These are phyloP conservation scores for Agelaius phoeniceus DNA, from an alignment of 2,113 vertebrate genomes.

Conservation along the genomic window DNA sequence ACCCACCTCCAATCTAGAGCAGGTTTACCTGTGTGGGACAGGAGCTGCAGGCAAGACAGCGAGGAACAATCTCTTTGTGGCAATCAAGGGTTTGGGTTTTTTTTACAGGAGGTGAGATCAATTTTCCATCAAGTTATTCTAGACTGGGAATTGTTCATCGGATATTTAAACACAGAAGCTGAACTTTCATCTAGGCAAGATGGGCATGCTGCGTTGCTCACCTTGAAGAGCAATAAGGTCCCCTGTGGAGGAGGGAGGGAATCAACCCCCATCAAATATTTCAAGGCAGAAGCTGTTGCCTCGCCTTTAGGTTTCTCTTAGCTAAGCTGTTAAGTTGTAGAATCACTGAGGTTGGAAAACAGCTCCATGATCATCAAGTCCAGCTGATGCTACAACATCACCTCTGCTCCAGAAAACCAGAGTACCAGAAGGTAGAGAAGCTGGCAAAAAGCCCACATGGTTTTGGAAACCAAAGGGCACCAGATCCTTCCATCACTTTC, in stretches of 20 bases:
- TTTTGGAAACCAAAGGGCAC: neutral
- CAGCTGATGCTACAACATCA: neutral
- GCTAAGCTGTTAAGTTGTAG: neutral
- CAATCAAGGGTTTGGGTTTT: neutral
- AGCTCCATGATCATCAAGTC: neutral
- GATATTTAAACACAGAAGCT: neutral
- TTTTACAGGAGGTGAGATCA: neutral
- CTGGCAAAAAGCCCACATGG: neutral
- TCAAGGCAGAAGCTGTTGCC: neutral
- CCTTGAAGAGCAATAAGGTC: neutral
- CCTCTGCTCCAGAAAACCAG: neutral
- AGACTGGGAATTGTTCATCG: neutral
- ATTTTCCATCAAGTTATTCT: neutral
- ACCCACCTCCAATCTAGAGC: neutral
- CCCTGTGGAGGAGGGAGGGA: neutral
- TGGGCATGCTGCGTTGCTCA: neutral
- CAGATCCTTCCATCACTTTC: neutral
- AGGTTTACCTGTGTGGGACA: neutral
- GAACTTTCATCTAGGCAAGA: neutral
- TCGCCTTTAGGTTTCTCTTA: neutral
- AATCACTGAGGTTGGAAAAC: neutral
- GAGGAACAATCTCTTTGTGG: neutral
- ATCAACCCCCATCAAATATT: neutral
- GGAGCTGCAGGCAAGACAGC: neutral
- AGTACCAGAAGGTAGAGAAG: neutral